phyloP scores from a whole-genome alignment of 2,797 vertebrate genomes.

The Macropus fuliginosus region DNA sequence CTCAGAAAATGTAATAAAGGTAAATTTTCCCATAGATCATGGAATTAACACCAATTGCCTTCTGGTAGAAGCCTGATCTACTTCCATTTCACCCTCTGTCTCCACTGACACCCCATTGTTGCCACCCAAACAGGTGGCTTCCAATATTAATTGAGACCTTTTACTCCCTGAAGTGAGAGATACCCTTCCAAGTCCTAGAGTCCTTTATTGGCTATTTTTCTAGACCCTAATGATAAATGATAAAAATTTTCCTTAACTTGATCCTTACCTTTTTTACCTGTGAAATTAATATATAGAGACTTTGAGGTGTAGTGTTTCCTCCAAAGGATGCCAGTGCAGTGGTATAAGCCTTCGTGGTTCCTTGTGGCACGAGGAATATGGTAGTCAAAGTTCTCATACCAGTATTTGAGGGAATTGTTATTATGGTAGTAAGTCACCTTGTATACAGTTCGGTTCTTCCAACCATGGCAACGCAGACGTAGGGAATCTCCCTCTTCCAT shows the following conservation, averaged over 20 bases:
- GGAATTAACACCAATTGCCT: not conserved
- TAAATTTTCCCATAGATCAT: not conserved
- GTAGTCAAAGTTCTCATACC: constrained; percentile 39
- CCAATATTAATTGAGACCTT: not conserved
- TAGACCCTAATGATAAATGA: not conserved
- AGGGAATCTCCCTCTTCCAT: constrained; percentile 47
- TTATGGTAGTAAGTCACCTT: constrained; percentile 72
- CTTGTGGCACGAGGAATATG: not conserved
- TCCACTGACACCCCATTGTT: not conserved
- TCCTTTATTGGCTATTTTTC: not conserved
- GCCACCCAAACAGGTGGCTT: not conserved
- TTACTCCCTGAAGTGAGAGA: constrained; percentile 9
- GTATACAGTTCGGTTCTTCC: constrained; percentile 24
- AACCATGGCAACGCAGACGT: constrained; percentile 62
- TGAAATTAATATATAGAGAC: constrained; percentile 41
- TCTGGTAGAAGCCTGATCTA: not conserved
- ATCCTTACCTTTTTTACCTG: constrained; percentile 56
- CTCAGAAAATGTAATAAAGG: not conserved
- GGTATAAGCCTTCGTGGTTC: constrained; percentile 48
- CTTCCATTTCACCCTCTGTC: not conserved
- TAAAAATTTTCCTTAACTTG: not conserved
- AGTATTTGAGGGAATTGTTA: constrained; percentile 27
- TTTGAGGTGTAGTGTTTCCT: not conserved
- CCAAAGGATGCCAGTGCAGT: not conserved
- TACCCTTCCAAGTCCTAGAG: constrained; percentile 8